Conservation (phyloP, 2,113 vertebrate species). For the Phrynosoma platyrhinos region DNA sequence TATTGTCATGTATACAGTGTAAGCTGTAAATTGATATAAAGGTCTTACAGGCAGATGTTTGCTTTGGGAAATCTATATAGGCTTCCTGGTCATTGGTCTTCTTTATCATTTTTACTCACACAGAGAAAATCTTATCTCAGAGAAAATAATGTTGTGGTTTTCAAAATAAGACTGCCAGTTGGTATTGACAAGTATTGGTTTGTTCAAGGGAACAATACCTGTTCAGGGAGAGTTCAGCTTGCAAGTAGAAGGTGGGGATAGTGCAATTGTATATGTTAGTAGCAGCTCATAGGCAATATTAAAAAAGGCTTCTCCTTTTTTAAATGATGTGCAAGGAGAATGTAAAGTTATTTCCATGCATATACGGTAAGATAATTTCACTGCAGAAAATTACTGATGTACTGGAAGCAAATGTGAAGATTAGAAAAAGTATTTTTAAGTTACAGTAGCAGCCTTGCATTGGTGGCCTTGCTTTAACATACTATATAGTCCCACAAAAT, state of each 20-base stretch:
- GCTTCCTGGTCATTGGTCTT: not conserved
- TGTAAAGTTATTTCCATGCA: no score
- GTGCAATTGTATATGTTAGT: not conserved
- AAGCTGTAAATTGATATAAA: not conserved
- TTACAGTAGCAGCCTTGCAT: not conserved
- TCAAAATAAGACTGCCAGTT: not conserved
- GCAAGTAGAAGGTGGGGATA: not conserved
- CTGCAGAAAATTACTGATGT: not conserved
- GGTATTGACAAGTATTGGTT: not conserved
- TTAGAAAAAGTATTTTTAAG: not conserved
- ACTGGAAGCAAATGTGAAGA: not conserved
- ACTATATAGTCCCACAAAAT: conserved; percentile 8
- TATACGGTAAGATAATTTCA: no score
- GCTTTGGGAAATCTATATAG: not conserved
- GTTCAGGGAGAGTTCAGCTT: not conserved
- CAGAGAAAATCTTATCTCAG: not conserved
- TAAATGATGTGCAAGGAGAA: no score
- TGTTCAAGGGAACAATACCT: not conserved
- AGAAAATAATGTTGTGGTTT: not conserved
- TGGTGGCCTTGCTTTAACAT: conserved; percentile 11
- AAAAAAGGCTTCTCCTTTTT: no score
- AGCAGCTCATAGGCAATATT: not conserved
- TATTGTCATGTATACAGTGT: not conserved
- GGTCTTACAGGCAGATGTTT: not conserved
- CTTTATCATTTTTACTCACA: not conserved